Conservation (phyloP, 2,888 invertebrate genomes). For the Rhyacophila evoluta region DNA sequence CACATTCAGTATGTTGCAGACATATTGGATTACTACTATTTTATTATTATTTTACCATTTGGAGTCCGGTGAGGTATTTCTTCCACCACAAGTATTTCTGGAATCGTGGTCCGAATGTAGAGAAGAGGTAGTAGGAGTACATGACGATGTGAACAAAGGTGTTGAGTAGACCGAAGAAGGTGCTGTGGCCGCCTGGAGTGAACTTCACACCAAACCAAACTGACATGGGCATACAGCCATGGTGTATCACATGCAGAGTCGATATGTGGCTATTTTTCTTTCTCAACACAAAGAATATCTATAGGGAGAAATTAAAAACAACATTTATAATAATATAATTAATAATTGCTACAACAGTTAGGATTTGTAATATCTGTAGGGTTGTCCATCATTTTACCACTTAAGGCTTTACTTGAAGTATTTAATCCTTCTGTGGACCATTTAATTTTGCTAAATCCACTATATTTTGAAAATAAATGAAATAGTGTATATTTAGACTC, state of each 20-base stretch:
- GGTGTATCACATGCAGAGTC: conserved; percentile 95
- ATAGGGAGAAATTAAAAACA: too few relatives aligned
- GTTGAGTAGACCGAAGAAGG: conserved; percentile 94
- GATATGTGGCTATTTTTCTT: conserved; percentile 96
- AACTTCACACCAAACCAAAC: conserved; percentile 98
- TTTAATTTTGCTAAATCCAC: too few relatives aligned
- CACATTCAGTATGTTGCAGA: too few relatives aligned
- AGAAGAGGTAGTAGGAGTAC: conserved; percentile 93
- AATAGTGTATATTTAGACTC: too few relatives aligned
- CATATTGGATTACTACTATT: too few relatives aligned
- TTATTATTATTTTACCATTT: conserved; percentile 85
- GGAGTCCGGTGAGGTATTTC: conserved; percentile 90
- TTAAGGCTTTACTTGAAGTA: too few relatives aligned
- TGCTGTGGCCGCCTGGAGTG: conserved; percentile 95
- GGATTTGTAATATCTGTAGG: too few relatives aligned
- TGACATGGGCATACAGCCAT: conserved; percentile 97
- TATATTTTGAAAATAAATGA: too few relatives aligned
- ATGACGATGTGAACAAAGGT: conserved; percentile 97
- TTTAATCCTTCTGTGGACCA: too few relatives aligned
- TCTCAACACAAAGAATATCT: conserved; percentile 94
- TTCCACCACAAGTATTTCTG: conserved; percentile 96
- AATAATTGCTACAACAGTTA: too few relatives aligned
- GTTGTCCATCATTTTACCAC: too few relatives aligned
- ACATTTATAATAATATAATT: too few relatives aligned
- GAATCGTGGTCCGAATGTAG: conserved; percentile 89